phyloP scores from a whole-genome alignment of 2,797 vertebrate species.

The Pachyuromys duprasi region DNA sequence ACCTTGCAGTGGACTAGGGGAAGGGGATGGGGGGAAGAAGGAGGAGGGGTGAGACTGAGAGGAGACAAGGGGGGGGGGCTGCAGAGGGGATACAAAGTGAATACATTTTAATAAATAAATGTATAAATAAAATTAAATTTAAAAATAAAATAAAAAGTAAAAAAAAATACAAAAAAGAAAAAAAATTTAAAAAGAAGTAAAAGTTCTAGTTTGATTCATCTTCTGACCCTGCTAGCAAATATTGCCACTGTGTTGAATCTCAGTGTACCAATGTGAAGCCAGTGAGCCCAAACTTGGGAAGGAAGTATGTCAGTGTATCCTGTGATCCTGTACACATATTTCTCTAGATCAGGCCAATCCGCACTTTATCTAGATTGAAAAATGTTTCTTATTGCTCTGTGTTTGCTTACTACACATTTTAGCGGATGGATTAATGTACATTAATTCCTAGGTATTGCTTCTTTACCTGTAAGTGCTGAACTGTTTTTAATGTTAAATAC shows the following conservation, averaged over 20 bases:
- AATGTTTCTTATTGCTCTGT: constrained; percentile 1
- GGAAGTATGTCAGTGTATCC: neutral
- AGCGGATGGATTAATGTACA: neutral
- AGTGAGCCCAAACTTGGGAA: neutral
- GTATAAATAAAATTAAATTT: too few species aligned
- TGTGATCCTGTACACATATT: neutral
- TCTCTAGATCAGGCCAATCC: neutral
- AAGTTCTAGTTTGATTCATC: neutral
- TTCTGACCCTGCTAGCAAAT: neutral
- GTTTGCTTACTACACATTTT: neutral
- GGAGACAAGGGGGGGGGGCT: too few species aligned
- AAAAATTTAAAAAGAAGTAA: neutral
- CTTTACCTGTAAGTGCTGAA: constrained; percentile 22
- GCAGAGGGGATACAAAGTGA: too few species aligned
- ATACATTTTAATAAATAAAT: too few species aligned
- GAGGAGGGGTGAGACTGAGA: too few species aligned
- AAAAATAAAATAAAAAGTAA: too few species aligned
- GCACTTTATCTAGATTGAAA: constrained; percentile 27
- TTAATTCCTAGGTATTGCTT: neutral
- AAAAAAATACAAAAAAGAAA: too few species aligned
- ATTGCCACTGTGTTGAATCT: neutral
- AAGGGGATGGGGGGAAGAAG: too few species aligned
- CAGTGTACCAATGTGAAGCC: neutral
- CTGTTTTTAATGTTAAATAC: neutral
- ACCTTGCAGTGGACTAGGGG: too few species aligned